phyloP scores from a whole-genome alignment of 2,888 invertebrate species.

The Plemyria rubiginata region DNA sequence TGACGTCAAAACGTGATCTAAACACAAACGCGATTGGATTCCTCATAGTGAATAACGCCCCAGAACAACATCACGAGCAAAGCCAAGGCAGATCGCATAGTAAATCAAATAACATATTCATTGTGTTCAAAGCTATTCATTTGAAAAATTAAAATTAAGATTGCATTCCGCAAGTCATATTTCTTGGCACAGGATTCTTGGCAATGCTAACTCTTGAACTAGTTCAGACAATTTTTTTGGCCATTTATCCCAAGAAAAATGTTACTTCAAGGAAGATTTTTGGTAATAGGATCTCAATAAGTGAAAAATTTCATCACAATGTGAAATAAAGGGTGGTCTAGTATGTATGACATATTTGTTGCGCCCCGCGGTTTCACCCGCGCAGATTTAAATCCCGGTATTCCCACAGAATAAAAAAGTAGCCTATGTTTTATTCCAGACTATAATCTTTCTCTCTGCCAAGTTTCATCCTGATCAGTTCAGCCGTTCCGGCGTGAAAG shows the following conservation, averaged over 20 bases:
- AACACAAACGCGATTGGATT: no score
- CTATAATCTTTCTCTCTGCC: no score
- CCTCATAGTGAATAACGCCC: no score
- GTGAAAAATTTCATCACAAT: neutral
- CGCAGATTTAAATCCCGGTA: no score
- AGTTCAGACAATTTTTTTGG: conserved; percentile 28
- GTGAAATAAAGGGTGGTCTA: neutral
- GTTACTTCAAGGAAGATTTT: neutral
- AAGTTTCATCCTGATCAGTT: no score
- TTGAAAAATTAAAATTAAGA: conserved; percentile 28
- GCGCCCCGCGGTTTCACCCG: no score
- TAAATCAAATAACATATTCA: conserved; percentile 27
- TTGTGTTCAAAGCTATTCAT: conserved; percentile 25
- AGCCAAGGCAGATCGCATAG: neutral
- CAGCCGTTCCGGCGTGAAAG: no score
- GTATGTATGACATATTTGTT: no score
- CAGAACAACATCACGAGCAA: neutral
- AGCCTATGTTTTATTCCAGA: no score
- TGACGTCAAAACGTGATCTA: no score
- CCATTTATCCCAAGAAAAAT: conserved; percentile 11
- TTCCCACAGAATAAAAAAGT: no score
- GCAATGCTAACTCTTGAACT: conserved; percentile 30
- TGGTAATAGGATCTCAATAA: neutral
- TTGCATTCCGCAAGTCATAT: conserved; percentile 21
- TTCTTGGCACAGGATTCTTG: conserved; percentile 33